These are phyloP conservation scores for Chaetodon trifasciatus DNA, from an alignment of 2,797 vertebrate species.

Conservation along the genomic window DNA sequence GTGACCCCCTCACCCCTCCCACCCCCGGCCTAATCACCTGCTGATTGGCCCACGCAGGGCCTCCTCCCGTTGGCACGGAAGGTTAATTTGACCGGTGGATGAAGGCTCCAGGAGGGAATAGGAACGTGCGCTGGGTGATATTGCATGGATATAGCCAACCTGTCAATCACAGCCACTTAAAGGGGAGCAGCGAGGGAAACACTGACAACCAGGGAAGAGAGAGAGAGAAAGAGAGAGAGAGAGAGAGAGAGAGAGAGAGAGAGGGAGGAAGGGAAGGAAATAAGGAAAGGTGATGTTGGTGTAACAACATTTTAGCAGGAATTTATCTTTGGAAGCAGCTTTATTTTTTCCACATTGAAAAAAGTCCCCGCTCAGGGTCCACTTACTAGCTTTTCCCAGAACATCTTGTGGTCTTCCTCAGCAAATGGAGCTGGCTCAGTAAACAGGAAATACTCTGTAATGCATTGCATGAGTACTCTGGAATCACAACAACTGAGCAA, in stretches of 20 bases:
- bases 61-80: conserved; percentile 85
- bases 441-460: background rate
- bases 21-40: conserved; percentile 87
- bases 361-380: background rate
- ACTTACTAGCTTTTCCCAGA: background rate
- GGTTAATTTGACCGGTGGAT: conserved; percentile 88
- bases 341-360: background rate
- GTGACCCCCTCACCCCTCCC: conserved; percentile 87
- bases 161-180: conserved; percentile 86
- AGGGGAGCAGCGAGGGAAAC: conserved; percentile 70
- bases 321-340: conserved; percentile 15
- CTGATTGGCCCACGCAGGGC: conserved; percentile 87
- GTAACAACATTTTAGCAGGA: conserved; percentile 3
- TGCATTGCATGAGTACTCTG: background rate
- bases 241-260: conserved; percentile 11
- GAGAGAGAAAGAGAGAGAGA: conserved; percentile 14
- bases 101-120: conserved; percentile 86
- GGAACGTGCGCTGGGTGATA: conserved; percentile 87
- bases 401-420: background rate
- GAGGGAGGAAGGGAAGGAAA: conserved; percentile 21
- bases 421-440: background rate
- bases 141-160: conserved; percentile 87
- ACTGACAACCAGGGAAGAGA: conserved; percentile 65
- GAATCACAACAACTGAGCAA: background rate
- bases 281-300: conserved; percentile 6